Base-by-base conservation (phyloP, 2,113 vertebrate species). In the Mobula birostris region DNA sequence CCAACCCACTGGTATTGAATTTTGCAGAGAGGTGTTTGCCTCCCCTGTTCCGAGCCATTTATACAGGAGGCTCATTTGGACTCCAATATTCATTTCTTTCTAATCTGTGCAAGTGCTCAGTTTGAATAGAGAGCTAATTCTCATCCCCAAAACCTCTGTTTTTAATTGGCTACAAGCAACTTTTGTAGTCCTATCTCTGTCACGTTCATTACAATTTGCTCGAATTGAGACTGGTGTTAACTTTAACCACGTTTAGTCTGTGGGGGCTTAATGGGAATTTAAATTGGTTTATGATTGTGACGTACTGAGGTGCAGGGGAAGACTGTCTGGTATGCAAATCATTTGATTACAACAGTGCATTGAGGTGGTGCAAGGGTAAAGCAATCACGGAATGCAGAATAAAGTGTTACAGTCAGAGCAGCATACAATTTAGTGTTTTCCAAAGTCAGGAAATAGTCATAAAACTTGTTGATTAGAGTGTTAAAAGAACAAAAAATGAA, bases 1-100 rank as follows among this genome's bases (percentile, higher is more conserved):
- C 85, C 85, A 90, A 15, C n/a, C 27, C n/a, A 66, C 61, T 90
- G 85, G 85, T 68, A 66, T 90, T 32, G 61, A 66, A 32, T 87
- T 17, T 66, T 17, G 14, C 2, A 0, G 58, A 3, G 85, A 61
- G 32, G 17, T 1, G 21, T 87, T 4, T 88, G 5, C 17, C 68
- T 11, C 11, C 27, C 29, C 11, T 63, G 58, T 1, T 63, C 58
- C 17, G 4, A 29, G 8, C 24, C 17, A 12, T 1, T 11, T 11
- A 17, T 70, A 70, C 68, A 70, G 21, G 27, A n/a, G 11, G 56
- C 24, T 29, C 17, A 7, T 90, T 32, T 66, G 61, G 27, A 27
- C 61, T 66, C 15, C 0, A 32, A 88, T 32, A n/a, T 87, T 61
- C 29, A 87, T 63, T 87, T 87, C 29, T 58, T 15, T 61, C 21